These are phyloP conservation scores for Mareca strepera DNA, from an alignment of 2,797 vertebrate genomes.

Conservation along the genomic window DNA sequence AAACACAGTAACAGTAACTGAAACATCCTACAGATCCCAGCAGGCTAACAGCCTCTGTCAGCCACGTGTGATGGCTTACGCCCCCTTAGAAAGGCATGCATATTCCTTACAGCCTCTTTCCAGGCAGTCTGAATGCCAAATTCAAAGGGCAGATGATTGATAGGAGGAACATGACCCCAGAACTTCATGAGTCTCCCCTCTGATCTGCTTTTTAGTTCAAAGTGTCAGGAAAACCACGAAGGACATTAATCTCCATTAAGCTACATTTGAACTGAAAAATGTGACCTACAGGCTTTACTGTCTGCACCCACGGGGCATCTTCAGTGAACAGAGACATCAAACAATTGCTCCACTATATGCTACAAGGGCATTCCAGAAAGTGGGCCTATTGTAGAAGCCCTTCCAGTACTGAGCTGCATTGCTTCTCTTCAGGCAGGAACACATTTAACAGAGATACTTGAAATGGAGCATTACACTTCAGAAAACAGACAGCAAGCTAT, in stretches of 20 bases:
- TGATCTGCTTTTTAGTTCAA: background rate
- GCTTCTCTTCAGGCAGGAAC: constrained; percentile 39
- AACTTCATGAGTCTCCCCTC: background rate
- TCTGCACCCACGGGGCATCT: constrained; percentile 22
- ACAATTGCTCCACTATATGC: constrained; percentile 17
- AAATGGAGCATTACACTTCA: background rate
- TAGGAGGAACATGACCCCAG: background rate
- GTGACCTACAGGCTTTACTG: constrained; percentile 5
- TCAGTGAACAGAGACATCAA: background rate
- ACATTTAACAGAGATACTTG: background rate
- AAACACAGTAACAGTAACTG: background rate
- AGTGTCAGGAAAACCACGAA: background rate
- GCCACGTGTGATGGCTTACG: accelerated
- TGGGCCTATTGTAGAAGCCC: background rate
- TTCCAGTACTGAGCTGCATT: background rate
- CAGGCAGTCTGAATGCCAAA: background rate
- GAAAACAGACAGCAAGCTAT: background rate
- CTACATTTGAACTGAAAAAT: background rate
- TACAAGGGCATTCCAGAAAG: background rate
- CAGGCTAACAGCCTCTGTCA: background rate
- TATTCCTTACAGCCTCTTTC: background rate
- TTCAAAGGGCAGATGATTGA: background rate
- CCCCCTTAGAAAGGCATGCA: background rate
- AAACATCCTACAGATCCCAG: background rate
- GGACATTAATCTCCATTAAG: constrained; percentile 1